Conservation (phyloP, 2,797 vertebrate species). For the Synaphobranchus kaupii region DNA sequence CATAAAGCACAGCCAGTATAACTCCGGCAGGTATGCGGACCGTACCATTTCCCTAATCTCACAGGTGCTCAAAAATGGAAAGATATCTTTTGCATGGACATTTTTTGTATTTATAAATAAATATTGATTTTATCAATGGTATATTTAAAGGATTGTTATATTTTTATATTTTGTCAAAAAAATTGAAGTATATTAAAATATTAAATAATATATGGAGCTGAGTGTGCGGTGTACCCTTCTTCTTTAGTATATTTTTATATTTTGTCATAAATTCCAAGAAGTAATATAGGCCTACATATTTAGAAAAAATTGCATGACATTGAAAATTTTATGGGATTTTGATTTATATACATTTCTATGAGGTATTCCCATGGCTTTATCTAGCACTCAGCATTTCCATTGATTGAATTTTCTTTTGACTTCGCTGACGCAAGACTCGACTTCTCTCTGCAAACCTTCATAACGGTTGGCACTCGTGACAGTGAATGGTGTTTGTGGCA, state of each 20-base stretch:
- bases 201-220: no score
- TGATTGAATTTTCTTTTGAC: not conserved
- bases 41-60: not conserved
- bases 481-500: conserved; percentile 46
- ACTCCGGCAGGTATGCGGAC: conserved; percentile 75
- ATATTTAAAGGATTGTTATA: not conserved
- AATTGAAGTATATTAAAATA: no score
- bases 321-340: not conserved
- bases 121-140: not conserved
- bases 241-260: not conserved
- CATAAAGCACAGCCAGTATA: conserved; percentile 81
- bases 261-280: no score
- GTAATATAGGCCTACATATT: not conserved
- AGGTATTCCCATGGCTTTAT: not conserved
- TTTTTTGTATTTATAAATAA: not conserved
- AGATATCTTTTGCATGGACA: not conserved
- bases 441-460: not conserved
- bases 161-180: not conserved
- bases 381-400: not conserved
- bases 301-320: no score
- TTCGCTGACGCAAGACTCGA: not conserved
- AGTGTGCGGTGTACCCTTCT: no score
- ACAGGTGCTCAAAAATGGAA: not conserved
- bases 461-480: not conserved
- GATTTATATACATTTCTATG: not conserved